These are phyloP conservation scores for Mycalesis mineus DNA, from an alignment of 2,888 invertebrate genomes.

Conservation along the genomic window DNA sequence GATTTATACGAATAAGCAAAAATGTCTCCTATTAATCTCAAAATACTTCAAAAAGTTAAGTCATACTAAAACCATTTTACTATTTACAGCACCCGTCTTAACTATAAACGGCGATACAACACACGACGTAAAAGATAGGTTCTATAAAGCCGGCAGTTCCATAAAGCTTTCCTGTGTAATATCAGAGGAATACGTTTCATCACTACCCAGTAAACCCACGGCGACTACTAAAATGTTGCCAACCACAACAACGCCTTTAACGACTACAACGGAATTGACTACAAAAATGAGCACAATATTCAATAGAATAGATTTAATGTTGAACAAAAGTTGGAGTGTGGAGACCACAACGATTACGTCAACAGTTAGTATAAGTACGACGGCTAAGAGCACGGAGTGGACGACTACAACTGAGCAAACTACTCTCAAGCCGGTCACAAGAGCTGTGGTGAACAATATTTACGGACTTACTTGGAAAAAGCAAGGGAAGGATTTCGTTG, in stretches of 20 bases:
- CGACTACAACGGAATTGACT: constrained; percentile 63
- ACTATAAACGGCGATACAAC: constrained; percentile 84
- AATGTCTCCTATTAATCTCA: not conserved
- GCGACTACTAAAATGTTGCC: constrained; percentile 45
- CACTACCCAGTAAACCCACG: constrained; percentile 53
- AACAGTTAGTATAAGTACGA: constrained; percentile 67
- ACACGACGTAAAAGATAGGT: constrained; percentile 83
- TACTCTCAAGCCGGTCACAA: constrained; percentile 47
- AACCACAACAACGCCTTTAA: constrained; percentile 49
- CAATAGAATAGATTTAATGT: constrained; percentile 72
- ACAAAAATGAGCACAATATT: constrained; percentile 68
- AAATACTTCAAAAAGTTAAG: constrained; percentile 13
- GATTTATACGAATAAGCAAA: too few relatives aligned
- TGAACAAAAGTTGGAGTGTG: constrained; percentile 75
- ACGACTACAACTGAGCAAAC: constrained; percentile 49
- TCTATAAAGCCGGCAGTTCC: constrained; percentile 85
- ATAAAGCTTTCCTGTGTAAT: constrained; percentile 82
- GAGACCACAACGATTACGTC: constrained; percentile 68
- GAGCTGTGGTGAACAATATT: constrained; percentile 60
- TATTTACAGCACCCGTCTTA: constrained; percentile 82
- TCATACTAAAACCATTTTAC: constrained; percentile 44
- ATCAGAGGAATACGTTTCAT: constrained; percentile 62
- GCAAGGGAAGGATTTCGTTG: constrained; percentile 64
- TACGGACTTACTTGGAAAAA: constrained; percentile 71
- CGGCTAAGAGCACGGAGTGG: constrained; percentile 49